phyloP scores from a whole-genome alignment of 2,888 invertebrate genomes.

The Slavum lentiscoides region DNA sequence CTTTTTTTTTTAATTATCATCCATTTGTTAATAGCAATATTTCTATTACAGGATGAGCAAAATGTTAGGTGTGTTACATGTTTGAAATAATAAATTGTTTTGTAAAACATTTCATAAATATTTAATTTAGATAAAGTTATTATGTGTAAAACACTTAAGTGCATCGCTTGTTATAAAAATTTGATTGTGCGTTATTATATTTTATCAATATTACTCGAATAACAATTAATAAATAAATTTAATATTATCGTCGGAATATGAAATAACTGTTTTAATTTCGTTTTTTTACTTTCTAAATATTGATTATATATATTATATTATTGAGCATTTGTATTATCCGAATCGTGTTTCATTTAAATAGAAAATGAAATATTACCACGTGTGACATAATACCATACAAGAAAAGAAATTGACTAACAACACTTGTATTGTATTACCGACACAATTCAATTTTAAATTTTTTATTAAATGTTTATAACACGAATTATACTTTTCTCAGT shows the following conservation, averaged over 20 bases:
- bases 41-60: neutral
- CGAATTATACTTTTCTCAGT: neutral
- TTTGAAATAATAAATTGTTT: neutral
- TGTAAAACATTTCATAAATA: neutral
- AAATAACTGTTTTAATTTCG: neutral
- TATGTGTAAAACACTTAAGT: too few relatives aligned
- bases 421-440: too few relatives aligned
- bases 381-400: too few relatives aligned
- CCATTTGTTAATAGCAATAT: slow-evolving; percentile 2
- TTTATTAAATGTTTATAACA: neutral
- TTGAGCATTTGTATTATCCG: too few relatives aligned
- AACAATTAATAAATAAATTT: neutral
- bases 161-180: too few relatives aligned
- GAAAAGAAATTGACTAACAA: too few relatives aligned
- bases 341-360: too few relatives aligned
- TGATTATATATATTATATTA: too few relatives aligned
- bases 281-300: neutral
- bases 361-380: too few relatives aligned
- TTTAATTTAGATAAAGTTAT: neutral
- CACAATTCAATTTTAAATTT: too few relatives aligned
- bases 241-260: neutral
- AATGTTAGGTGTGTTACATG: neutral
- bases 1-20: neutral
- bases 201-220: too few relatives aligned
- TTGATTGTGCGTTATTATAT: too few relatives aligned